Conservation (phyloP, 2,888 invertebrate species). For the Zootermopsis nevadensis region DNA sequence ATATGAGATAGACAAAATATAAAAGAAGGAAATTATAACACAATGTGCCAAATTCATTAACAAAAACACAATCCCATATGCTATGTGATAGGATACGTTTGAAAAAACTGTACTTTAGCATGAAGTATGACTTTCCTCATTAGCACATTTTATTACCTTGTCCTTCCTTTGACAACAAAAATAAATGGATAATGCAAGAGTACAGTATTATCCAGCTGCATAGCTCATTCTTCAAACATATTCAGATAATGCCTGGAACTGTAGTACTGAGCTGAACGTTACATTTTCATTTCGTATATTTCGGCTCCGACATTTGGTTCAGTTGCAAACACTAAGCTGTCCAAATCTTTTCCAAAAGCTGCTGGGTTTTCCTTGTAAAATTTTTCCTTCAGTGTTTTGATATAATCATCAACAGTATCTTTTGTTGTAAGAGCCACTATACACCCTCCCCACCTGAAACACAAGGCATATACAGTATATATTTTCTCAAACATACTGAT, state of each 20-base stretch:
- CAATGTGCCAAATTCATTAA: too few species aligned
- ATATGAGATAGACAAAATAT: too few species aligned
- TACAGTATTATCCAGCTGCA: not conserved
- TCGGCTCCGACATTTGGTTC: conserved; percentile 75
- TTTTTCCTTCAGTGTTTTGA: conserved; percentile 74
- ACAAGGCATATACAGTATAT: not conserved
- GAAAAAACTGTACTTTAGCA: too few species aligned
- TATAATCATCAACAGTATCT: conserved; percentile 74
- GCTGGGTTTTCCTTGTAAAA: conserved; percentile 74
- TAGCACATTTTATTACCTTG: not conserved
- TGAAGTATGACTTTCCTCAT: not conserved
- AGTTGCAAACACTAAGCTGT: conserved; percentile 78
- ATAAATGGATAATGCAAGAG: not conserved
- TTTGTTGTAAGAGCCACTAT: conserved; percentile 84
- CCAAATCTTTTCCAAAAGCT: conserved; percentile 65
- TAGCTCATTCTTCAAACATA: not conserved
- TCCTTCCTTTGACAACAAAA: not conserved
- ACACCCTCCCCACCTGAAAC: conserved; percentile 96
- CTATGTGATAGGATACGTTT: too few species aligned
- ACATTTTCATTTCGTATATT: conserved; percentile 62
- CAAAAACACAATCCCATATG: too few species aligned
- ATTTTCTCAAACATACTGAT: conserved; percentile 35
- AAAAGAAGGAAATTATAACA: too few species aligned
- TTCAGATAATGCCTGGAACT: not conserved
- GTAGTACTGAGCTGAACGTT: not conserved